Conservation (phyloP, 1,140 invertebrate genomes). For the Dryas iulia region DNA sequence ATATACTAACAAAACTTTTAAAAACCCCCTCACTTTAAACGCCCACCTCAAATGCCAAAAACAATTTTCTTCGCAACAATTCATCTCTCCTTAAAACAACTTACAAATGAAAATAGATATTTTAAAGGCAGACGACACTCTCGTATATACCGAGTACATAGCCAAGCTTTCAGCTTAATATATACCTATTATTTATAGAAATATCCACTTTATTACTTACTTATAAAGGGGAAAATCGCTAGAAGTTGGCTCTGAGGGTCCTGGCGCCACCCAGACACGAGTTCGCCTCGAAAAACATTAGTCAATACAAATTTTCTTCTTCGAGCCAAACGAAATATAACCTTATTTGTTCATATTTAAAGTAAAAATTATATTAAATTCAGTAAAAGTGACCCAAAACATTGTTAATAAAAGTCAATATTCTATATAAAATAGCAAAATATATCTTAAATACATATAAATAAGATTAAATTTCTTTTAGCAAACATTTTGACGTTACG, state of each 20-base stretch:
- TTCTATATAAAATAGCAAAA: conserved; percentile 9
- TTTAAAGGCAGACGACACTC: conserved; percentile 18
- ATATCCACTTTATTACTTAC: background rate
- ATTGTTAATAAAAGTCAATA: conserved; percentile 13
- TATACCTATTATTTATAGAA: background rate
- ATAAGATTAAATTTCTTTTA: background rate
- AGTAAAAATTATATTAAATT: conserved; percentile 27
- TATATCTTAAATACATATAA: background rate
- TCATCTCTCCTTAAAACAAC: background rate
- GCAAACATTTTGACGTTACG: background rate
- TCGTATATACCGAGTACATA: conserved; percentile 24
- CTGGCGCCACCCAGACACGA: conserved; percentile 71
- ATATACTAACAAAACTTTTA: too few relatives aligned
- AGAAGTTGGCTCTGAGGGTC: background rate
- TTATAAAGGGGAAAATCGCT: conserved; percentile 19
- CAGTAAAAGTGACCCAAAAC: conserved; percentile 16
- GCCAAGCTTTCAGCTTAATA: background rate
- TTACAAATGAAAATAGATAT: conserved; percentile 26
- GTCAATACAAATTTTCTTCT: conserved; percentile 36
- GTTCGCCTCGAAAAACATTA: conserved; percentile 57
- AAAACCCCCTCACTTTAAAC: background rate
- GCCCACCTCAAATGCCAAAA: background rate
- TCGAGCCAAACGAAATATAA: conserved; percentile 14
- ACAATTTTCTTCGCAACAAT: background rate
- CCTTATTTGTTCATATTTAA: background rate